Evolutionary conservation across 1,140 invertebrate species (phyloP).

Genomic region (Amphibalanus amphitrite): DNA sequence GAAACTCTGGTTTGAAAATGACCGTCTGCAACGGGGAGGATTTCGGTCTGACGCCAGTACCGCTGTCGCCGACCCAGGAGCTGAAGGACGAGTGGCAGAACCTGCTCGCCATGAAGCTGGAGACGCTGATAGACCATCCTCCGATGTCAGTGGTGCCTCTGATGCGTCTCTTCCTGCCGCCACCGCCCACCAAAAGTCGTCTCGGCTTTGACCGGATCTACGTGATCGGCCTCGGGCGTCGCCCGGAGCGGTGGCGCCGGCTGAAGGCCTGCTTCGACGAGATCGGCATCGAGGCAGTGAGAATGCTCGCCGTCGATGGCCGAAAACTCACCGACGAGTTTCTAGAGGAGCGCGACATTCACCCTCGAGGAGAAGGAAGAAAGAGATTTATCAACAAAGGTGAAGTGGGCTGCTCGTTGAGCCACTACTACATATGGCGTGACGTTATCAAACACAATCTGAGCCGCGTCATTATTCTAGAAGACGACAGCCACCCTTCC

Average conservation of each 20-base stretch:
- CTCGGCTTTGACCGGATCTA: constrained; percentile 29
- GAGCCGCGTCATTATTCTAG: constrained; percentile 51
- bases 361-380: constrained; percentile 37
- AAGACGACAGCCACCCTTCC: constrained; percentile 92
- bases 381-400: constrained; percentile 45
- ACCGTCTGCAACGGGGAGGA: constrained; percentile 62
- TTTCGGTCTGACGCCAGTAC: constrained; percentile 68
- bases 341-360: constrained; percentile 42
- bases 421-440: constrained; percentile 43
- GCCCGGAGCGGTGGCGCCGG: constrained; percentile 46
- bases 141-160: constrained; percentile 44
- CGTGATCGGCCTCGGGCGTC: constrained; percentile 27
- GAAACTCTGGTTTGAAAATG: constrained; percentile 48
- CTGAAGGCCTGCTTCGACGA: constrained; percentile 43
- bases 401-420: constrained; percentile 27
- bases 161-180: constrained; percentile 38
- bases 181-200: constrained; percentile 19
- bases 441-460: constrained; percentile 18
- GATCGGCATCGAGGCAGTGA: constrained; percentile 24
- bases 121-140: constrained; percentile 12
- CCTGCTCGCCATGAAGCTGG: constrained; percentile 38
- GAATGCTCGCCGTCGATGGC: constrained; percentile 44
- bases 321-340: constrained; percentile 42
- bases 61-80: constrained; percentile 49
- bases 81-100: constrained; percentile 48